A percentile compares a stretch with the other conserved stretches of the same genome.
phyloP scores from a whole-genome alignment of 2,113 vertebrate genomes.

The Dissostichus mawsoni region DNA sequence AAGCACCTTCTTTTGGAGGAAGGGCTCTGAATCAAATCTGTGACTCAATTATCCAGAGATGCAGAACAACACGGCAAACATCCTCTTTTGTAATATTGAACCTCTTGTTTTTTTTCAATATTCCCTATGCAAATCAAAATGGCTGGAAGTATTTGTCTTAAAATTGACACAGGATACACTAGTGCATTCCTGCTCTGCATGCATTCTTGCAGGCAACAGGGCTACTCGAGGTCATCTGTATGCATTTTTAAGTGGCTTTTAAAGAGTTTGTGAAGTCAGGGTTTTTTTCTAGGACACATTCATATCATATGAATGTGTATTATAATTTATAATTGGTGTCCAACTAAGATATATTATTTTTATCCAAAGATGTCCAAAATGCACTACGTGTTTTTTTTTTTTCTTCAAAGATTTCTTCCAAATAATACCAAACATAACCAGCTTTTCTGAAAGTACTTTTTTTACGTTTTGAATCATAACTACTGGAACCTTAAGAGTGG shows the following conservation, averaged over 20 bases:
- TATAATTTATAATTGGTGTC: constrained; percentile 22
- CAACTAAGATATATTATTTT: neutral
- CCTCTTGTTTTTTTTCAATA: constrained; percentile 35
- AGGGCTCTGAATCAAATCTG: constrained; percentile 89
- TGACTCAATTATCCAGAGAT: constrained; percentile 71
- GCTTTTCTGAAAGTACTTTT: constrained; percentile 3
- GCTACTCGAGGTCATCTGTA: constrained; percentile 1
- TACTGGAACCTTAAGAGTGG: constrained; percentile 17
- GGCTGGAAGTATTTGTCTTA: constrained; percentile 45
- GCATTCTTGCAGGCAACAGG: constrained; percentile 22
- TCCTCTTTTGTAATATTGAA: constrained; percentile 20
- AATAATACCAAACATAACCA: neutral
- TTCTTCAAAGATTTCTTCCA: neutral
- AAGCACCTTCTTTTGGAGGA: constrained; percentile 85
- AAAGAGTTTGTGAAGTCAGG: too few relatives aligned
- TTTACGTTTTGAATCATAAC: neutral
- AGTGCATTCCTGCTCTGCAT: neutral
- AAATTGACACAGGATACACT: neutral
- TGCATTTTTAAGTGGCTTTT: constrained; percentile 31
- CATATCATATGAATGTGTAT: constrained; percentile 15
- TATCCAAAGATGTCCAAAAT: too few relatives aligned
- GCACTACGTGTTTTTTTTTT: neutral
- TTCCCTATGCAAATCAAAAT: constrained; percentile 34
- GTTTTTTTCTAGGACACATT: neutral
- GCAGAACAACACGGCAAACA: constrained; percentile 1